Percentiles rank a stretch among this genome's conserved stretches.
phyloP scores from a whole-genome alignment of 2,888 invertebrate species.

The Dioctria linearis region DNA sequence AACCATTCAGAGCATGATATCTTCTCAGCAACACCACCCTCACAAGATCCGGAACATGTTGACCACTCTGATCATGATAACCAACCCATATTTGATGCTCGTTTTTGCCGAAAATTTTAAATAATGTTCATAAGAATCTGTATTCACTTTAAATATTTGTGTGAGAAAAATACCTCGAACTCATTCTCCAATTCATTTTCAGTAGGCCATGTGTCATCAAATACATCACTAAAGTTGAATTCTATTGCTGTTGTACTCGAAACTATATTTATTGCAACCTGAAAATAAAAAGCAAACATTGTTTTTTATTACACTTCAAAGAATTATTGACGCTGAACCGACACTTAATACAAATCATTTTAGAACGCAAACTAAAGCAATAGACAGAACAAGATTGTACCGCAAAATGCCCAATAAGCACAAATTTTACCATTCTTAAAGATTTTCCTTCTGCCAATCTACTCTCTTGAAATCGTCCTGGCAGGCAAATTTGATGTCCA shows the following conservation, averaged over 20 bases:
- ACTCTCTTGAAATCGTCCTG: too few species aligned
- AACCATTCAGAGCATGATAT: slow-evolving; percentile 83
- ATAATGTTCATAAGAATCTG: slow-evolving; percentile 52
- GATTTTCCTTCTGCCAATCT: too few species aligned
- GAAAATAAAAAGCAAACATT: slow-evolving; percentile 35
- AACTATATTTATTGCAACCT: slow-evolving; percentile 64
- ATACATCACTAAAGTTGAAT: slow-evolving; percentile 70
- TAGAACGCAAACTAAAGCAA: too few species aligned
- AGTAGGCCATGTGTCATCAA: slow-evolving; percentile 70
- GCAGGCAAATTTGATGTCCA: too few species aligned
- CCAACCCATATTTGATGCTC: slow-evolving; percentile 77
- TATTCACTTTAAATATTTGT: background rate
- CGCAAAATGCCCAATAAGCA: too few species aligned
- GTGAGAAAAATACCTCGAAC: slow-evolving; percentile 62
- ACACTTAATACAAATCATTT: too few species aligned
- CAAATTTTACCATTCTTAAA: too few species aligned
- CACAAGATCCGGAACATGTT: slow-evolving; percentile 91
- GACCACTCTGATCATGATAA: slow-evolving; percentile 94
- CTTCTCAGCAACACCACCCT: slow-evolving; percentile 91
- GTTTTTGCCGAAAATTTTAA: slow-evolving; percentile 68
- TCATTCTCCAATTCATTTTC: slow-evolving; percentile 71
- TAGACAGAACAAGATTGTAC: too few species aligned
- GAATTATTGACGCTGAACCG: too few species aligned
- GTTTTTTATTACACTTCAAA: too few species aligned
- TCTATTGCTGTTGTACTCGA: slow-evolving; percentile 66